Conservation (phyloP, 2,113 vertebrate species). For the Pygoscelis antarcticus region DNA sequence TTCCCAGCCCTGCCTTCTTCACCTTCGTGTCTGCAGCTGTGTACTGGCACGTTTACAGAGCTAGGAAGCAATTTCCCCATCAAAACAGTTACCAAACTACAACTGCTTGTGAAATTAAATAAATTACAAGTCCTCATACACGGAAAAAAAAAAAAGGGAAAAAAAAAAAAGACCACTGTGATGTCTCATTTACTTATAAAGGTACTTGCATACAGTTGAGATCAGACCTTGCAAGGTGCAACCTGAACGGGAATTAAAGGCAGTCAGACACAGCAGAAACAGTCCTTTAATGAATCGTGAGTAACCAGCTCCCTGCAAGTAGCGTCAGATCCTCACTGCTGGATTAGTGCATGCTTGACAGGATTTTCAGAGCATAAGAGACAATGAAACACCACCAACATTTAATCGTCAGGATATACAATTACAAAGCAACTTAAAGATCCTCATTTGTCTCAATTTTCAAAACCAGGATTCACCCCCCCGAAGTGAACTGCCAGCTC, state of each 20-base stretch:
- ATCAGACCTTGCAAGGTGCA: background rate
- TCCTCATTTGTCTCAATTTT: background rate
- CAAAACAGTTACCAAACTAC: background rate
- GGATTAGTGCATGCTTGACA: background rate
- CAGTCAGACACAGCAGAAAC: background rate
- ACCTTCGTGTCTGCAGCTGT: background rate
- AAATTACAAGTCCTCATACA: background rate
- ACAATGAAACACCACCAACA: background rate
- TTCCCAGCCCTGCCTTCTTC: background rate
- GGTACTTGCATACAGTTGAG: background rate
- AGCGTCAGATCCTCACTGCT: background rate
- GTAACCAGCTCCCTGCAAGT: background rate
- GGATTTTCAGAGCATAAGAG: background rate
- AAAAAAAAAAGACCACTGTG: no score
- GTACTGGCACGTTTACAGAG: background rate
- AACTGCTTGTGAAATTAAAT: background rate
- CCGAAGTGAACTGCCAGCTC: background rate
- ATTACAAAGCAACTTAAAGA: background rate
- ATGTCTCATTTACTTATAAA: background rate
- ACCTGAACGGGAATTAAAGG: background rate
- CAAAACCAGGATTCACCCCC: background rate
- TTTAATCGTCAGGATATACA: background rate
- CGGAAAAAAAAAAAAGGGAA: background rate
- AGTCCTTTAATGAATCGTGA: background rate
- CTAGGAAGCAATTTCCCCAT: background rate